These are phyloP conservation scores for Lissocephala sabroskyi DNA, from an alignment of 2,888 invertebrate genomes.

Conservation along the genomic window DNA sequence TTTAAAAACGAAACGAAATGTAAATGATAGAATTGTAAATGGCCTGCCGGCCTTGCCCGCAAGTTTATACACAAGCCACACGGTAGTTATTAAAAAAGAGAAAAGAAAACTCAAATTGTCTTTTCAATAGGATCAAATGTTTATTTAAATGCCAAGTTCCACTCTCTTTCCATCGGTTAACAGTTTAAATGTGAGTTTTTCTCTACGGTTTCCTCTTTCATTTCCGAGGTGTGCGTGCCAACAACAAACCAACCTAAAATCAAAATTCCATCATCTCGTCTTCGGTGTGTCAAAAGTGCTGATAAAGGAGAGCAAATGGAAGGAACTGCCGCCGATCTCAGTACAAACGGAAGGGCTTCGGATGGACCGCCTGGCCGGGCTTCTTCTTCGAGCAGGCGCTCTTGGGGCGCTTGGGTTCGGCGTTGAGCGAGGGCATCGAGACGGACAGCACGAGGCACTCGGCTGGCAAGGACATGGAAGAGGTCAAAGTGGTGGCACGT, in stretches of 20 bases:
- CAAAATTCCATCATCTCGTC: too few relatives aligned
- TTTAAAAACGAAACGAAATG: slow-evolving; percentile 36
- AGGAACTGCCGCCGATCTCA: slow-evolving; percentile 32
- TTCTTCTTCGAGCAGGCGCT: slow-evolving; percentile 70
- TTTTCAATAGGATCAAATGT: slow-evolving; percentile 33
- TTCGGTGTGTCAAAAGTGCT: too few relatives aligned
- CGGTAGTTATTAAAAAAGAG: slow-evolving; percentile 48
- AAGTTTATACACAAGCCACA: slow-evolving; percentile 47
- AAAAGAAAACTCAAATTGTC: not conserved
- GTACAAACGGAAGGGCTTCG: slow-evolving; percentile 71
- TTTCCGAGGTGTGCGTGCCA: too few relatives aligned
- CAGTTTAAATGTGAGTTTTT: too few relatives aligned
- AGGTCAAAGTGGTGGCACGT: slow-evolving; percentile 70
- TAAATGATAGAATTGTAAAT: slow-evolving; percentile 46
- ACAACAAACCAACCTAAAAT: too few relatives aligned
- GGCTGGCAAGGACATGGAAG: slow-evolving; percentile 72
- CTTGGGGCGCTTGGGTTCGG: slow-evolving; percentile 67
- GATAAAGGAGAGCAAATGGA: not conserved
- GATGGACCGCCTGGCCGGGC: slow-evolving; percentile 67
- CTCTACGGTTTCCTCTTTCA: too few relatives aligned
- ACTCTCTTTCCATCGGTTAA: slow-evolving; percentile 43
- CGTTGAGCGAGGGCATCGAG: slow-evolving; percentile 72
- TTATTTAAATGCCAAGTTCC: slow-evolving; percentile 61
- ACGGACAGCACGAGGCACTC: slow-evolving; percentile 72
- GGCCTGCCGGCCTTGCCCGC: slow-evolving; percentile 15